A percentile compares a stretch with the other conserved stretches of the same genome.
These are phyloP conservation scores for pig (Sus scrofa) DNA, from an alignment of 2,113 vertebrate genomes.

Conservation along the genomic window DNA sequence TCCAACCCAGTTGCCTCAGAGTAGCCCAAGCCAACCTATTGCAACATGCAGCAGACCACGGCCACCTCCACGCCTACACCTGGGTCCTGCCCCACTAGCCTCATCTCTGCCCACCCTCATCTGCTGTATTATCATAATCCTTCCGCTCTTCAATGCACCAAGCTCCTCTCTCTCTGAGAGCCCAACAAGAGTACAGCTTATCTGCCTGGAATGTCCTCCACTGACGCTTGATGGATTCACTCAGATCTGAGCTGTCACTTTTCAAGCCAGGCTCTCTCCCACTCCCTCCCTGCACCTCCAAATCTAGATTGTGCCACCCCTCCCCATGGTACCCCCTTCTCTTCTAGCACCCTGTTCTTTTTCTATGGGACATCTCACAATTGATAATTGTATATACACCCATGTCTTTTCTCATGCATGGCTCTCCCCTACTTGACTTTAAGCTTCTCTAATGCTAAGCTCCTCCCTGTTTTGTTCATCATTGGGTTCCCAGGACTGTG, in stretches of 20 bases:
- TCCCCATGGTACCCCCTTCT: not conserved
- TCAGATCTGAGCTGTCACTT: not conserved
- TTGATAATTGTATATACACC: not conserved
- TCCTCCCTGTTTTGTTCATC: not conserved
- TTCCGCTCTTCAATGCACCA: not conserved
- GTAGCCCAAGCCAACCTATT: not conserved
- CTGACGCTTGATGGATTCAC: not conserved
- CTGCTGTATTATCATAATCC: not conserved
- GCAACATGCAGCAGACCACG: not conserved
- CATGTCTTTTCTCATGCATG: not conserved
- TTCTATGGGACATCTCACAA: not conserved
- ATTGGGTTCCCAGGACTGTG: not conserved
- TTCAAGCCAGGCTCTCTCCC: not conserved
- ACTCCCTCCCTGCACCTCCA: not conserved
- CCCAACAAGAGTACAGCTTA: not conserved
- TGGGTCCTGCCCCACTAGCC: not conserved
- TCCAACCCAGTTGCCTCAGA: not conserved
- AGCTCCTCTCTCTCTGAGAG: not conserved
- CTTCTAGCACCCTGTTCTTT: not conserved
- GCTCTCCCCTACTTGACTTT: not conserved
- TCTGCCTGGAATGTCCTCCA: not conserved
- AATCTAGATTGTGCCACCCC: no score
- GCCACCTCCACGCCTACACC: rapidly evolving
- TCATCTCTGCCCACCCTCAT: not conserved
- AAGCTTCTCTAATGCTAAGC: not conserved